A percentile compares a stretch with the other conserved stretches of the same genome.
Conservation (phyloP, 1,140 invertebrate genomes). For the Macrobrachium rosenbergii region DNA sequence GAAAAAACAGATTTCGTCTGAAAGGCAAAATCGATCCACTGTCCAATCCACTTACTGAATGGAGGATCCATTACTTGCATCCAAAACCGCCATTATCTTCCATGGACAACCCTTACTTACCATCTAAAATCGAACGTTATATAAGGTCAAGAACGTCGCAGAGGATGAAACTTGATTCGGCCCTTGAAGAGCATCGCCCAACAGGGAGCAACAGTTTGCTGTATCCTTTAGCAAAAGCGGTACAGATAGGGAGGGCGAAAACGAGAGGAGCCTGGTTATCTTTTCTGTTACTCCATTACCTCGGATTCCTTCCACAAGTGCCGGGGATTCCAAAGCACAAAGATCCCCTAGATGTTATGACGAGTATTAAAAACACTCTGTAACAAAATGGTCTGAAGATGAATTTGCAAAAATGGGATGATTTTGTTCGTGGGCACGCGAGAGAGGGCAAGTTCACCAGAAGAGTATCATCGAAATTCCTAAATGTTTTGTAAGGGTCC, state of each 20-base stretch:
- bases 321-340: constrained; percentile 32
- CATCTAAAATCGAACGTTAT: neutral
- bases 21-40: neutral
- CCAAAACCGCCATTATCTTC: neutral
- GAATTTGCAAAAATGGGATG: too few relatives aligned
- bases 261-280: constrained; percentile 21
- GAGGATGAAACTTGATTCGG: too few relatives aligned
- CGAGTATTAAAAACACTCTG: too few relatives aligned
- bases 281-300: constrained; percentile 40
- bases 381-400: too few relatives aligned
- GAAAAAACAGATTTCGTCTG: neutral
- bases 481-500: too few relatives aligned
- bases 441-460: too few relatives aligned
- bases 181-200: neutral
- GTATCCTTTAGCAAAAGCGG: neutral
- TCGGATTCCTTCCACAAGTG: constrained; percentile 38
- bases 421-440: too few relatives aligned
- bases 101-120: constrained; percentile 34
- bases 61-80: constrained; percentile 15
- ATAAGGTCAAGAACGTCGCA: too few relatives aligned
- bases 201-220: neutral
- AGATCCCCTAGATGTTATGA: constrained; percentile 4
- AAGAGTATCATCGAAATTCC: too few relatives aligned
- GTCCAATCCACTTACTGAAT: neutral
- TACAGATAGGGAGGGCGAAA: neutral